Base-by-base conservation (phyloP, 2,113 vertebrate genomes). In the Hippocampus mohnikei region DNA sequence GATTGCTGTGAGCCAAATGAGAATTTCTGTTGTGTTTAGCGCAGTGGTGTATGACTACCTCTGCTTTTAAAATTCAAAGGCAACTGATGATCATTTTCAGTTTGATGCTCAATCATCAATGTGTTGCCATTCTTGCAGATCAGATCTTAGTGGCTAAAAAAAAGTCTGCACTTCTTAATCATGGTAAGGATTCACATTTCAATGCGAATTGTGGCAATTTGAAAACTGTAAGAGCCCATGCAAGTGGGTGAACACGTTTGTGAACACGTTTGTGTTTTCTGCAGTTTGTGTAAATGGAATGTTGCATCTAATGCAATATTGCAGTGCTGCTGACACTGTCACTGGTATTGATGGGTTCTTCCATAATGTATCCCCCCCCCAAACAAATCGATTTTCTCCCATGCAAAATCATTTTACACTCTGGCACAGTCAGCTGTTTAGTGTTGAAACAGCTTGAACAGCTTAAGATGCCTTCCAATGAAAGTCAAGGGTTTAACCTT, bases 391-490 rank as follows among this genome's bases (percentile, higher is more conserved):
- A 76, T 76, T 78, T 71, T 40, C 61, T 18, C 18, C 1, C 74
- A 72, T 18, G 29, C 67, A 53, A 55, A 55, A 52, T 42, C 63
- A 67, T 41, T 82, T 80, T 80, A 70, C 71, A 60, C 67, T 71
- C 65, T 58, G 52, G 62, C 66, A 21, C 0, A 68, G 75, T 81
- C 75, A 79, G 77, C 79, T 67, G 62, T 79, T 84, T 72, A 37
- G 21, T 48, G 67, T 27, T 55, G 71, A 72, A 59, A 80, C 68
- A 65, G 64, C 73, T 82, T 70, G 21, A 76, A 72, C 73, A 72
- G 71, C 55, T 71, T 73, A 65, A 56, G 42, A 46, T 66, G 52
- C 48, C 68, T 50, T 21, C 40, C 79, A 84, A 44, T 27, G 23
- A 65, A 27, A 64, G 62, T 63, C 62, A 64, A 64, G 40, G 40